Base-by-base conservation (phyloP, 1,140 invertebrate genomes). In the Drosophila parvula region DNA sequence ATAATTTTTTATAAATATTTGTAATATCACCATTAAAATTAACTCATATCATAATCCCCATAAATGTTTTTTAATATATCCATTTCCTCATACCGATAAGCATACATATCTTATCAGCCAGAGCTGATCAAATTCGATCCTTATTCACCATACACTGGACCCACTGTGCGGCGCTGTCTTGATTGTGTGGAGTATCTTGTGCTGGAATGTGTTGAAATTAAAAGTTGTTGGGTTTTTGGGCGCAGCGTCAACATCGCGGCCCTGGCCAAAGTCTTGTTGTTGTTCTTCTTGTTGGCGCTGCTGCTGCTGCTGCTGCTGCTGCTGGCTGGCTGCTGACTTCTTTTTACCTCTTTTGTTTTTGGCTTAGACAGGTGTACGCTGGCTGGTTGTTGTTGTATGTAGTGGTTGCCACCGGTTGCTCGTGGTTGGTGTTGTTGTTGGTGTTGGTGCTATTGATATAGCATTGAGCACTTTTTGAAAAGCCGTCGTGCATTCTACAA, bases 181-280 rank as follows among this genome's bases (percentile, higher is more conserved):
- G 53, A 48, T 30, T 48, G 51, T 48, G 51, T 43, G 50, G 43
- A 55, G 58, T 78, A 81, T 80, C 81, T 81, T 74, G 76, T 80
- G 69, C 79, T 86, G 83, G 83, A 86, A 86, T 86, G 83, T 86
- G 76, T 86, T 86, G 83, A 86, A 86, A 86, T 88, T 86, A 86
- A 86, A 88, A 86, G 83, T 86, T 86, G 83, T 86, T 88, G 83
- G 79, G 76, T 88, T 86, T 85, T 86, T 86, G 82, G 82, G 82
- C 82, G 82, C 82, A 86, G 63, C 48, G 70, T 28, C 65, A 74
- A 61, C 44, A 45, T 28, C 30, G 34, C 44, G 82, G 82, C 82
- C 83, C 76, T 88, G 82, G 79, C 65, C 71, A 58, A 84, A 59
- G 73, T 77, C 71, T 57, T 45, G 74, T 51, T 38, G 73, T 65